phyloP scores from a whole-genome alignment of 2,797 vertebrate species.

The Halcyon chelicuti region DNA sequence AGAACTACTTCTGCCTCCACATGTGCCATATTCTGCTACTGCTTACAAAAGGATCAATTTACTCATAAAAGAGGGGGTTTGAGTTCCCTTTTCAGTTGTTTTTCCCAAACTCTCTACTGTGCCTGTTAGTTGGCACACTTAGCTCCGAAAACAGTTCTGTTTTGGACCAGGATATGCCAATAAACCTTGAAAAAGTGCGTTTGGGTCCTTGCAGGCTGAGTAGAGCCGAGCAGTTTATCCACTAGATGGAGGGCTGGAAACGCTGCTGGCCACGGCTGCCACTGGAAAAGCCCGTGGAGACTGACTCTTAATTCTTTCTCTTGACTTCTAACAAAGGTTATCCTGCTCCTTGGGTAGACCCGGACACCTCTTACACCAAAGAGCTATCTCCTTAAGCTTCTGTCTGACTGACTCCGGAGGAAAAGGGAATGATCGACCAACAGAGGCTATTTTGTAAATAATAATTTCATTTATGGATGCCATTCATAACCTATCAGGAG shows the following conservation, averaged over 20 bases:
- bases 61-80: background rate
- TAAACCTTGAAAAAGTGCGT: background rate
- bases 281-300: background rate
- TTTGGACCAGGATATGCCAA: background rate
- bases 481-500: background rate
- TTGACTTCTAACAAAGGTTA: background rate
- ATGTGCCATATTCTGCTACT: background rate
- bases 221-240: background rate
- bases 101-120: background rate
- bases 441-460: background rate
- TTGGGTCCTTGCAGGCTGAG: background rate
- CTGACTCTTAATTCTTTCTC: background rate
- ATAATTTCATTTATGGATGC: background rate
- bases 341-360: background rate
- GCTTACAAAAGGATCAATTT: background rate
- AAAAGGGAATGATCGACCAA: background rate
- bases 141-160: background rate
- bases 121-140: background rate
- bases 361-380: background rate
- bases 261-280: background rate
- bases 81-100: background rate
- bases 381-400: background rate
- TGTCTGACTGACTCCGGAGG: background rate
- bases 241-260: constrained; percentile 58
- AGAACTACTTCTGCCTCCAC: background rate